Evolutionary conservation across 2,113 vertebrate genomes (phyloP).

Genomic region (Coptodon rendalli): DNA sequence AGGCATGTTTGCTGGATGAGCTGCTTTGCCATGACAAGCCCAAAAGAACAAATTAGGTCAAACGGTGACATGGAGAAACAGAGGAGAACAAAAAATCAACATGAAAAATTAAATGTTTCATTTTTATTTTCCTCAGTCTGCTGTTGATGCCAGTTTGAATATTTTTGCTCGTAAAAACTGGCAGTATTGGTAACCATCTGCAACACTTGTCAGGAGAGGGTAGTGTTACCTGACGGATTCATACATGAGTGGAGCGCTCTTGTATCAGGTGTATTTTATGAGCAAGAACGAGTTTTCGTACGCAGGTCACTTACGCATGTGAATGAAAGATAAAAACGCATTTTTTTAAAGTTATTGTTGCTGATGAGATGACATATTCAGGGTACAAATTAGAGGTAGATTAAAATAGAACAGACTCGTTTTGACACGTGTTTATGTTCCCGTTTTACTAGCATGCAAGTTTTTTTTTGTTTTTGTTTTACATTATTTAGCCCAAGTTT

Average conservation of each 20-base stretch:
- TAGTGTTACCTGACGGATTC: conserved; percentile 47
- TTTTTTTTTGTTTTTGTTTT: background rate
- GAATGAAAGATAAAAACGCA: conserved; percentile 16
- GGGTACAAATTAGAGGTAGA: background rate
- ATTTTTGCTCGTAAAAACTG: conserved; percentile 34
- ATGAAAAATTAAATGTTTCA: conserved; percentile 51
- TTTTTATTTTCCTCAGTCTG: conserved; percentile 34
- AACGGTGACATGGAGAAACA: conserved; percentile 54
- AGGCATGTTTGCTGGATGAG: conserved; percentile 64
- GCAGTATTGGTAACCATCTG: conserved; percentile 42
- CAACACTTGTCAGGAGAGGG: conserved; percentile 15
- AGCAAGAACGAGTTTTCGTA: background rate
- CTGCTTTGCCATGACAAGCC: conserved; percentile 63
- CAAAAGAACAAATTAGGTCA: conserved; percentile 71
- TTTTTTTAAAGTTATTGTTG: background rate
- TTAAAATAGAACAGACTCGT: background rate
- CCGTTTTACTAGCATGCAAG: background rate
- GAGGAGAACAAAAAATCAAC: conserved; percentile 26
- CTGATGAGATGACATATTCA: conserved; percentile 16
- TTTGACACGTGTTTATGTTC: background rate
- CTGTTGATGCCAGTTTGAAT: conserved; percentile 40
- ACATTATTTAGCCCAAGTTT: background rate
- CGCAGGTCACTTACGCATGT: conserved; percentile 23
- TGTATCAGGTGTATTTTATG: background rate
- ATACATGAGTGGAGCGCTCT: conserved; percentile 19